Conservation (phyloP, 2,113 vertebrate species). For the Micromys minutus region DNA sequence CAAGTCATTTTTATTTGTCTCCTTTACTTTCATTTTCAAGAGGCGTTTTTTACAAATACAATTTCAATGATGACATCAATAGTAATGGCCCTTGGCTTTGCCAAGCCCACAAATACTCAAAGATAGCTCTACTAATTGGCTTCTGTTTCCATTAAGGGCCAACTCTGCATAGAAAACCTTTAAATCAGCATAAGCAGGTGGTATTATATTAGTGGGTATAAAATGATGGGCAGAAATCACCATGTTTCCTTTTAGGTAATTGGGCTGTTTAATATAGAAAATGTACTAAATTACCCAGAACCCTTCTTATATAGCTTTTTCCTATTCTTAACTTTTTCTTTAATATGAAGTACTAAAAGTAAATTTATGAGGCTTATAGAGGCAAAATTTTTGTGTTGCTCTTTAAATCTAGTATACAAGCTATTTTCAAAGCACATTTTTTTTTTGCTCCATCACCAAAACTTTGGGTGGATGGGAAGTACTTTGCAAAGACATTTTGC, state of each 20-base stretch:
- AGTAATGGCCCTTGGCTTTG: conserved; percentile 38
- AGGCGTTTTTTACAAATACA: background rate
- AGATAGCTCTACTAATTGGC: background rate
- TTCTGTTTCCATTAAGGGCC: background rate
- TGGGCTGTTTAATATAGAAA: conserved; percentile 35
- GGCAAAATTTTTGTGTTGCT: background rate
- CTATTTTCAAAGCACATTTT: background rate
- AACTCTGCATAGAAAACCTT: background rate
- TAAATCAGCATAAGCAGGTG: background rate
- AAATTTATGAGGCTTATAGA: conserved; percentile 43
- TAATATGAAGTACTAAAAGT: conserved; percentile 23
- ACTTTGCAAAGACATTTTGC: background rate
- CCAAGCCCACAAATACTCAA: background rate
- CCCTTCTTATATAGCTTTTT: background rate
- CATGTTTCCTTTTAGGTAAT: background rate
- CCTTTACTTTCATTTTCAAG: conserved; percentile 40
- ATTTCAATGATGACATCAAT: conserved; percentile 29
- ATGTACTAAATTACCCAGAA: conserved; percentile 38
- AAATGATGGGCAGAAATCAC: background rate
- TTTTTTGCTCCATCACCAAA: background rate
- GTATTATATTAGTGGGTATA: background rate
- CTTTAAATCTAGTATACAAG: conserved; percentile 23
- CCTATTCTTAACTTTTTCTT: conserved; percentile 32
- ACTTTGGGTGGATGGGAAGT: background rate
- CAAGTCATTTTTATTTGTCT: conserved; percentile 58